Conservation (phyloP, 2,113 vertebrate species). For the Oreochromis niloticus region DNA sequence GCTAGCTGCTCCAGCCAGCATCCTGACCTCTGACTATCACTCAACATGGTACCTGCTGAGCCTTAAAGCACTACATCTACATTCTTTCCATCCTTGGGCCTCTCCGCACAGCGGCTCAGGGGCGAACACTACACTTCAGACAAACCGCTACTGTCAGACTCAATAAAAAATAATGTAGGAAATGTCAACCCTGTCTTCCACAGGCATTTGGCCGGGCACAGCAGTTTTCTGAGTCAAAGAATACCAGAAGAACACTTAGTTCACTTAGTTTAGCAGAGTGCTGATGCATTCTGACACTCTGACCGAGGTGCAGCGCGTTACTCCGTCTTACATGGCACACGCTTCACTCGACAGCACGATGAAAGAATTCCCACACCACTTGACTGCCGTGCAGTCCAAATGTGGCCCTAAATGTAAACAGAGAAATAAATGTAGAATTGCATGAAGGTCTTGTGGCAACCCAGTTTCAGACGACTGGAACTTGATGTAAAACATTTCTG, state of each 20-base stretch:
- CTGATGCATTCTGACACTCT: not conserved
- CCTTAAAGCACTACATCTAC: constrained; percentile 16
- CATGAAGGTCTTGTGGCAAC: not conserved
- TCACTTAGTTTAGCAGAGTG: not conserved
- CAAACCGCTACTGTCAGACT: constrained; percentile 26
- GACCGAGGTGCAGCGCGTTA: not conserved
- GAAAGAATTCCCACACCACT: not conserved
- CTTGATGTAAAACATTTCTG: not conserved
- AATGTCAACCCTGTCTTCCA: not conserved
- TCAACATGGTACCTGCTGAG: not conserved
- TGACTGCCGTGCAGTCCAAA: not conserved
- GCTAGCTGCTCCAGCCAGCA: not conserved
- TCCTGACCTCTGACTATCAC: not conserved
- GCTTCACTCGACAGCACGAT: not conserved
- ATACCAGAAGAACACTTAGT: not conserved
- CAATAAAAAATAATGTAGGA: not conserved
- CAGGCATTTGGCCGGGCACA: not conserved
- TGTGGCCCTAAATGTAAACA: not conserved
- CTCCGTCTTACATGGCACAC: not conserved
- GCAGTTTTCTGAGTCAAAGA: not conserved
- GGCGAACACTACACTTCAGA: constrained; percentile 4
- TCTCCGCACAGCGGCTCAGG: not conserved
- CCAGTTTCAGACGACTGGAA: not conserved
- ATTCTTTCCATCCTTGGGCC: constrained; percentile 40
- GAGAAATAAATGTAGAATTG: not conserved